Conservation (phyloP, 1,140 invertebrate genomes). For the Gyrodactylus bullatarudis region DNA sequence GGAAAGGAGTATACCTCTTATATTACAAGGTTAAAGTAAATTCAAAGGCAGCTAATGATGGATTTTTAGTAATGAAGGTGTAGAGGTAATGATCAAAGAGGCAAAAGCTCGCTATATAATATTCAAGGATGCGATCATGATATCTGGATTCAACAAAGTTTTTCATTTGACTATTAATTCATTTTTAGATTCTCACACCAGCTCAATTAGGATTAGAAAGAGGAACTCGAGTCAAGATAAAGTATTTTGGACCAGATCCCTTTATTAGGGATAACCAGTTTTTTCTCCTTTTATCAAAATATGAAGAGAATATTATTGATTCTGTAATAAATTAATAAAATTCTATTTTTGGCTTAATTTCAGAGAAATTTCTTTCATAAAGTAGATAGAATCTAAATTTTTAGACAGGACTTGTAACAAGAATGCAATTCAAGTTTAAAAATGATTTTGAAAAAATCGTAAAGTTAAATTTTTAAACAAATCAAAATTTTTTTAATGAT, state of each 20-base stretch:
- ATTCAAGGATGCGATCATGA: not conserved
- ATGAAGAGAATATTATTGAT: too few relatives aligned
- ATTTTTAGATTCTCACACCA: too few relatives aligned
- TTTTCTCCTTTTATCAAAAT: not conserved
- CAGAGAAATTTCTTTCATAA: too few relatives aligned
- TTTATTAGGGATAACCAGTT: not conserved
- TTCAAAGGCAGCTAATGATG: not conserved
- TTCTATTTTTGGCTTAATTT: too few relatives aligned
- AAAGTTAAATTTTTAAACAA: too few relatives aligned
- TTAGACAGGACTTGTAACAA: too few relatives aligned
- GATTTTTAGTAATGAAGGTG: not conserved
- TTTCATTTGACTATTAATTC: too few relatives aligned
- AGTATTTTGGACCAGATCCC: not conserved
- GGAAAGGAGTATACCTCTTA: not conserved
- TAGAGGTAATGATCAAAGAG: not conserved
- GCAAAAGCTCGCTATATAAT: not conserved
- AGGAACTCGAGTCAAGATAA: not conserved
- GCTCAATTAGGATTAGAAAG: not conserved
- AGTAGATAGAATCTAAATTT: too few relatives aligned
- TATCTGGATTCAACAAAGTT: not conserved
- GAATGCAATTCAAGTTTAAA: too few relatives aligned
- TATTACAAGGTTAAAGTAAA: not conserved
- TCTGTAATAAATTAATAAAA: too few relatives aligned
- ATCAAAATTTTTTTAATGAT: too few relatives aligned
- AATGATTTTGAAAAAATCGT: too few relatives aligned